These are phyloP conservation scores for Melanerpes formicivorus DNA, from an alignment of 2,113 vertebrate genomes.

Conservation along the genomic window DNA sequence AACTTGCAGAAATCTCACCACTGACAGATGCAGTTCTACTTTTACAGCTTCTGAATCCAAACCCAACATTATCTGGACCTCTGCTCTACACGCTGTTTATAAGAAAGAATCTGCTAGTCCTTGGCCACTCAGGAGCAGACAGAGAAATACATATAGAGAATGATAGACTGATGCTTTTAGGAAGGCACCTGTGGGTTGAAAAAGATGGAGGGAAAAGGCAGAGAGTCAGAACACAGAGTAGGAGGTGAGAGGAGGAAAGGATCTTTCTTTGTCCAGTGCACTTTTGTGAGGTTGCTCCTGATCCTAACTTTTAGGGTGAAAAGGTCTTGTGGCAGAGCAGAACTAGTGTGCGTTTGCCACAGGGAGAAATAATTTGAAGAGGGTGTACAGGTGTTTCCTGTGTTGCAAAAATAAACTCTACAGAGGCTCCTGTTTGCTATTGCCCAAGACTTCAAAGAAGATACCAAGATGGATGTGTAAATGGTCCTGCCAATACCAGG, in stretches of 20 bases:
- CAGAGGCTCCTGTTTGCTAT: conserved; percentile 15
- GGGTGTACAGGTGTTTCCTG: conserved; percentile 62
- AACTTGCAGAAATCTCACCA: background rate
- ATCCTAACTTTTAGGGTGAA: background rate
- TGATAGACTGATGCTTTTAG: conserved; percentile 12
- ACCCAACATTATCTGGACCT: background rate
- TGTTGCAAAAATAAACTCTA: conserved; percentile 49
- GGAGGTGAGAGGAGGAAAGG: background rate
- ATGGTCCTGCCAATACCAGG: background rate
- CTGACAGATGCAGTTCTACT: background rate
- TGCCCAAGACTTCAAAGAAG: conserved; percentile 60
- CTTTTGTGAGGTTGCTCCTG: background rate
- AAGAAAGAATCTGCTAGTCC: background rate
- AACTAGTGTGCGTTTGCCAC: conserved; percentile 13
- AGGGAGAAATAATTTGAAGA: conserved; percentile 12
- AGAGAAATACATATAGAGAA: background rate
- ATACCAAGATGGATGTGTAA: conserved; percentile 15
- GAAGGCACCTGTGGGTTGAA: background rate
- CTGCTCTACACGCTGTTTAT: background rate
- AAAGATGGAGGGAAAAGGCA: background rate
- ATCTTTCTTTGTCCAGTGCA: background rate
- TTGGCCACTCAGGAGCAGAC: background rate
- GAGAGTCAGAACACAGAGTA: background rate
- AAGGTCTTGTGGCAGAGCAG: conserved; percentile 9
- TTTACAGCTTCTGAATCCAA: background rate